Base-by-base conservation (phyloP, 2,888 invertebrate genomes). In the Patella depressa region DNA sequence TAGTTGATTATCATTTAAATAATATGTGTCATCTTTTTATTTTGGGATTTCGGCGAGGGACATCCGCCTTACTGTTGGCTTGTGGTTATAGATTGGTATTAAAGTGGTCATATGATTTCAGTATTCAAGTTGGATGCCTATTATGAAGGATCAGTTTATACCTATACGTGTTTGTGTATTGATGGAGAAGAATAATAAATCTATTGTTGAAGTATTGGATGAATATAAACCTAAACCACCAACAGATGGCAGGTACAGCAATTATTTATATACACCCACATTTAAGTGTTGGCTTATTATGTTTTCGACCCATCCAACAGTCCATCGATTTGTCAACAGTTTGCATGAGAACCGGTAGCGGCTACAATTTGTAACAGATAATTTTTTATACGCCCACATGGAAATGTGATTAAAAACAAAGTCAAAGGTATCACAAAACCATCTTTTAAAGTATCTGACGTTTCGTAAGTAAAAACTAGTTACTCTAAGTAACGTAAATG, bases 121-220 rank as follows among this genome's bases (percentile, higher is more conserved):
- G 91, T 90, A 88, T 82, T 89, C 90, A 7, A 90, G 90, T 59
- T 90, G 89, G 89, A 83, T 87, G 72, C 86, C 88, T 14, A 84
- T 82, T n/a, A 87, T 90, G 84, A 78, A 85, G 75, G 83, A 84
- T 70, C 86, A 87, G 76, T 90, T 86, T 80, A 75, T 82, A 57
- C 84, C 85, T 45, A 85, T 90, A 57, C 80, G 80, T 77, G 88
- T 89, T 19, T 79, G 80, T 9, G 79, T 86, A 9, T 79, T 86
- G n/a, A 78, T 79, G n/a, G 82, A 80, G 53, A 82, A 85, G n/a
- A 81, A 82, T 11, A 84, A 83, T 29, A 78, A 82, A 74, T 86
- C 86, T 29, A 78, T 83, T 70, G 89, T 90, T 3, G 86, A 89
- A 77, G 88, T 90, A 17, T 17, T 84, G 34, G 88, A 89, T 70